A percentile compares a stretch with the other conserved stretches of the same genome.
Evolutionary conservation across 2,888 invertebrate species (phyloP).

Genomic region (Unio delphinus): DNA sequence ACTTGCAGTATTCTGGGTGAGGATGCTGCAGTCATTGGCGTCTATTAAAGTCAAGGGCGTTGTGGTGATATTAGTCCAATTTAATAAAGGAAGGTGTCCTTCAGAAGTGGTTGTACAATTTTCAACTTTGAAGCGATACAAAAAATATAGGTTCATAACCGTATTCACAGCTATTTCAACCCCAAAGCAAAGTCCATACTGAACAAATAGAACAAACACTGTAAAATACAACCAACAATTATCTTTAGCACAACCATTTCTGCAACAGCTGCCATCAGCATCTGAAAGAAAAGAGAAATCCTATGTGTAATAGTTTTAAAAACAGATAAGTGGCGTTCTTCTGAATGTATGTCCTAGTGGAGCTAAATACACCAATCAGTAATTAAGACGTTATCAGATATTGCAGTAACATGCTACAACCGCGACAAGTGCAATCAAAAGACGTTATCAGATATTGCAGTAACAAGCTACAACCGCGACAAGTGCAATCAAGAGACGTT

Average conservation of each 20-base stretch:
- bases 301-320: too few species aligned
- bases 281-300: too few species aligned
- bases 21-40: slow-evolving; percentile 14
- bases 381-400: too few species aligned
- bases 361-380: too few species aligned
- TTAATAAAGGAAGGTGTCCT: neutral
- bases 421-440: too few species aligned
- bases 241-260: neutral
- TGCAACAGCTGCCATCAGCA: neutral
- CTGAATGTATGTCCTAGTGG: too few species aligned
- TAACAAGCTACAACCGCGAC: too few species aligned
- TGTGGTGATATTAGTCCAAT: slow-evolving; percentile 3
- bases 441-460: too few species aligned
- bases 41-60: neutral
- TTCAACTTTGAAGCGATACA: slow-evolving; percentile 23
- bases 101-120: slow-evolving; percentile 10
- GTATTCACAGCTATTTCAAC: slow-evolving; percentile 30
- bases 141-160: slow-evolving; percentile 29
- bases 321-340: too few species aligned
- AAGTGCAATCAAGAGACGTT: too few species aligned
- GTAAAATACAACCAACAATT: slow-evolving; percentile 15
- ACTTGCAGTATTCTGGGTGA: slow-evolving; percentile 24
- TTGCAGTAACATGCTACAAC: too few species aligned
- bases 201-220: slow-evolving; percentile 14
- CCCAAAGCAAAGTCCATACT: slow-evolving; percentile 30